These are phyloP conservation scores for Ophioninae sp. DNA, from an alignment of 2,888 invertebrate species.

Conservation along the genomic window DNA sequence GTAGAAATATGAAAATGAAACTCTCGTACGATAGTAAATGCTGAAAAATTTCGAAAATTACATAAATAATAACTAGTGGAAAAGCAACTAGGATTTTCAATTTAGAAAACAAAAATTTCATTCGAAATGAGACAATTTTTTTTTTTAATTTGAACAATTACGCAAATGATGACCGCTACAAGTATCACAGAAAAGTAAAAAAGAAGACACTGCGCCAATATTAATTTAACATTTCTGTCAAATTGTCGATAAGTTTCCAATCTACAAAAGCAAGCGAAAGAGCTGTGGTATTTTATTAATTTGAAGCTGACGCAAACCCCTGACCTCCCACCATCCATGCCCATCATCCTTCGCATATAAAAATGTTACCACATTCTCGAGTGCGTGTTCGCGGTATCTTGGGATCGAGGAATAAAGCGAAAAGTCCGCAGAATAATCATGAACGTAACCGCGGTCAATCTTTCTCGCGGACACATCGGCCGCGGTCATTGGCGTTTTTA, in stretches of 20 bases:
- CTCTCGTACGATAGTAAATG: too few species aligned
- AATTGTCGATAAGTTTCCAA: slow-evolving; percentile 26
- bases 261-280: slow-evolving; percentile 51
- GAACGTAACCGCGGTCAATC: too few species aligned
- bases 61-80: background rate
- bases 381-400: too few species aligned
- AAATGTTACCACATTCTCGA: background rate
- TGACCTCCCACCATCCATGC: background rate
- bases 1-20: too few species aligned
- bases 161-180: too few species aligned
- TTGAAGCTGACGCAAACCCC: background rate
- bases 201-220: too few species aligned
- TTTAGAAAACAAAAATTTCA: background rate
- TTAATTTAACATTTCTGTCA: background rate
- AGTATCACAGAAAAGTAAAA: too few species aligned
- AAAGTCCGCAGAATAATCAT: too few species aligned
- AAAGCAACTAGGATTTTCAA: background rate
- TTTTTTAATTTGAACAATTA: too few species aligned
- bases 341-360: background rate
- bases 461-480: too few species aligned
- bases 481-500: too few species aligned
- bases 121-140: background rate
- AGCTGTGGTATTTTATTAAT: background rate
- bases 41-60: background rate
- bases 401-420: too few species aligned